phyloP scores from a whole-genome alignment of 23 tunicate species.

The Trididemnum miniatum region DNA sequence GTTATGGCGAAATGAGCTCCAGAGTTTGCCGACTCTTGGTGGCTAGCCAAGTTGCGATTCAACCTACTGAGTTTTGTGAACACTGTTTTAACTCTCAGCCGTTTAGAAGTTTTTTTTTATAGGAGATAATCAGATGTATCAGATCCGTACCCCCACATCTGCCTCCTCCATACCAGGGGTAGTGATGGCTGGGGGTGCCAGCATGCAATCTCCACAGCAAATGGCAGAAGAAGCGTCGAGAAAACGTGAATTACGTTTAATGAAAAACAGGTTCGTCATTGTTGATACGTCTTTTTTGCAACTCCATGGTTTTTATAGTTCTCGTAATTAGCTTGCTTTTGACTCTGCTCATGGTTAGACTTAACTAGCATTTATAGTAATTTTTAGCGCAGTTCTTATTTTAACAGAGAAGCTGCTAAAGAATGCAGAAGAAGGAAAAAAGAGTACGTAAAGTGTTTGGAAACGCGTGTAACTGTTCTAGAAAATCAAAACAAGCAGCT shows the following conservation, averaged over 20 bases:
- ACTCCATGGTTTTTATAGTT: too few relatives aligned
- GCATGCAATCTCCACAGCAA: conserved; percentile 88
- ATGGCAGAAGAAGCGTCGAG: conserved; percentile 99
- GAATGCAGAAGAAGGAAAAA: conserved; percentile 90
- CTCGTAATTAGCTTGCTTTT: too few relatives aligned
- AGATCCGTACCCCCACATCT: conserved; percentile 75
- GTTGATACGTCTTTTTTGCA: too few relatives aligned
- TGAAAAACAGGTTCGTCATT: conserved; percentile 95
- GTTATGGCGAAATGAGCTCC: too few relatives aligned
- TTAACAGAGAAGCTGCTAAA: conserved; percentile 84
- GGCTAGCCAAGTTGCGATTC: too few relatives aligned
- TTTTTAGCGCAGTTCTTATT: too few relatives aligned
- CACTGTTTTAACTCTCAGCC: too few relatives aligned
- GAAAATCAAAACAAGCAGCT: conserved; percentile 96
- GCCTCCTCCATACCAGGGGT: conserved; percentile 57
- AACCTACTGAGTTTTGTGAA: too few relatives aligned
- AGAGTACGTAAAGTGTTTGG: conserved; percentile 92
- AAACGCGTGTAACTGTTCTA: conserved; percentile 86
- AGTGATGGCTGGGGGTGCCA: conserved; percentile 55
- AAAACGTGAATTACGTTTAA: conserved; percentile 83
- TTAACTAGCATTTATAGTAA: too few relatives aligned
- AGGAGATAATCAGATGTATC: conserved; percentile 82
- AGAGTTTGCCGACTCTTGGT: too few relatives aligned
- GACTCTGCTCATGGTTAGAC: too few relatives aligned
- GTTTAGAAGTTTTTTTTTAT: too few relatives aligned